Conservation (phyloP, 2,113 vertebrate species). For the Eidolon helvum region DNA sequence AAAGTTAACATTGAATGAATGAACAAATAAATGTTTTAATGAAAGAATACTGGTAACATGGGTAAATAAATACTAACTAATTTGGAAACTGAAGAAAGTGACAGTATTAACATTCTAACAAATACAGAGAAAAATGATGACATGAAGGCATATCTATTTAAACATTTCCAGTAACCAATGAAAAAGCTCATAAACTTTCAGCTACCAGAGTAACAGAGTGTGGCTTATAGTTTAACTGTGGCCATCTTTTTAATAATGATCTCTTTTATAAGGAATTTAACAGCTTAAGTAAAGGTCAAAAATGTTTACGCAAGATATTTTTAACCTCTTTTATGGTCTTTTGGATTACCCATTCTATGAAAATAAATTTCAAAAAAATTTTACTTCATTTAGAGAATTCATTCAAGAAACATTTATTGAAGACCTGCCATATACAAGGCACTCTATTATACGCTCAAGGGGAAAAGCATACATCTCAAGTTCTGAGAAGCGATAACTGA, state of each 20-base stretch:
- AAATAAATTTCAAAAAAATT: not conserved
- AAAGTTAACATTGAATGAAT: not conserved
- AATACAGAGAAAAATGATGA: not conserved
- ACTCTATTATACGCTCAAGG: not conserved
- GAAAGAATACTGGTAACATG: not conserved
- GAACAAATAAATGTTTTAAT: not conserved
- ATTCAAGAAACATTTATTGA: not conserved
- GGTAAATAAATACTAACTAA: constrained; percentile 21
- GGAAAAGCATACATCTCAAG: not conserved
- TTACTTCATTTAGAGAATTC: not conserved
- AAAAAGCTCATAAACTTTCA: constrained; percentile 20
- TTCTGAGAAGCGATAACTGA: not conserved
- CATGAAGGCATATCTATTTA: not conserved
- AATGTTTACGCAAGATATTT: not conserved
- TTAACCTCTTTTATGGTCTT: not conserved
- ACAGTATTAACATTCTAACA: not conserved
- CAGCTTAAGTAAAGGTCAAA: not conserved
- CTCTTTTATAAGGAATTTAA: not conserved
- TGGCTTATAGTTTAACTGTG: not conserved
- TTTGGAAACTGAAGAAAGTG: not conserved
- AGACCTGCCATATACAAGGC: not conserved
- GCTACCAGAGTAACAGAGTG: not conserved
- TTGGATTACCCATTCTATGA: not conserved
- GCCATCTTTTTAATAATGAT: not conserved
- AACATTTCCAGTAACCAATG: not conserved